Conservation (phyloP, 2,113 vertebrate species). For the Aphelocoma coerulescens region DNA sequence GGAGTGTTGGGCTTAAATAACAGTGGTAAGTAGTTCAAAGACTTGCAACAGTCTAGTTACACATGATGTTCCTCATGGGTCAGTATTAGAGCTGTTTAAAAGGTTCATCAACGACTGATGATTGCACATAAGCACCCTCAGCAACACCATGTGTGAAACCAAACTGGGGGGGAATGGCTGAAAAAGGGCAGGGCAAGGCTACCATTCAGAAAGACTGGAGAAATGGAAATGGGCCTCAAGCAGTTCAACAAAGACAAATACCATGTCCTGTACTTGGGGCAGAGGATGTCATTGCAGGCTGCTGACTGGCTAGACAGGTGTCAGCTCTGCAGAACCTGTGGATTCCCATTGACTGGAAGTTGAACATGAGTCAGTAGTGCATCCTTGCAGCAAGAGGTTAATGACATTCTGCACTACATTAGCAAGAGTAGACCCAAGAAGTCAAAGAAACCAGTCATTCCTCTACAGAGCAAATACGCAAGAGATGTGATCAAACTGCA, state of each 20-base stretch:
- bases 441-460: background rate
- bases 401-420: background rate
- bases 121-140: background rate
- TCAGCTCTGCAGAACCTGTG: background rate
- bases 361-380: background rate
- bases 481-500: background rate
- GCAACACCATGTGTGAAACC: background rate
- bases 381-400: background rate
- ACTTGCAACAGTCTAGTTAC: background rate
- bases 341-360: background rate
- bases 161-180: background rate
- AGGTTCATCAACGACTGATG: background rate
- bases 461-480: background rate
- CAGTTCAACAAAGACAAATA: background rate
- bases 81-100: background rate
- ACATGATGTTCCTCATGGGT: background rate
- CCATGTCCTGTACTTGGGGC: background rate
- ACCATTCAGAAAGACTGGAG: background rate
- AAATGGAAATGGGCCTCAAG: background rate
- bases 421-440: background rate
- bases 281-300: background rate
- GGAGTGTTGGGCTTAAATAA: background rate
- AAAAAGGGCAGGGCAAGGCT: background rate
- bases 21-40: background rate
- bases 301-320: background rate